Conservation (phyloP, 2,888 invertebrate genomes). For the Caenorhabditis sp. region DNA sequence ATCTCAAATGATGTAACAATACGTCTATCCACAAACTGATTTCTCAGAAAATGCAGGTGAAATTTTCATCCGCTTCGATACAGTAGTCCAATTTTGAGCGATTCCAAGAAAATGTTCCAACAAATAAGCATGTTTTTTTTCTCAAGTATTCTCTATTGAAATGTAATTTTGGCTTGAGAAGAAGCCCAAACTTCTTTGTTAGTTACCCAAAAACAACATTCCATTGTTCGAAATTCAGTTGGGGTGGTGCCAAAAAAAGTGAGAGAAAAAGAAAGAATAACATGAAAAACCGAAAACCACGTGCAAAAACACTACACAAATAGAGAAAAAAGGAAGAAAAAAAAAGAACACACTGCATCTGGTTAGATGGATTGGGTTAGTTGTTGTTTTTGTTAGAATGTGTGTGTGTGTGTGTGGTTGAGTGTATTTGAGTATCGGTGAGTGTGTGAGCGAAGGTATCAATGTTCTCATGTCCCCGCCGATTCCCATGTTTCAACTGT, state of each 20-base stretch:
- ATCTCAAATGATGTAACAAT: too few relatives aligned
- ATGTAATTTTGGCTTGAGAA: too few relatives aligned
- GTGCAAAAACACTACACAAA: background rate
- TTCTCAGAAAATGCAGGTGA: too few relatives aligned
- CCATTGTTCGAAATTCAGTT: background rate
- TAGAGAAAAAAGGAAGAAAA: background rate
- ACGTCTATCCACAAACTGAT: too few relatives aligned
- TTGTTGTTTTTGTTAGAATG: background rate
- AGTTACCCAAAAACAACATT: background rate
- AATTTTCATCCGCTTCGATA: too few relatives aligned
- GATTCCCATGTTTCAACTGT: background rate
- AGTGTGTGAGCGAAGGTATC: background rate
- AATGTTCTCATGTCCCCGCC: too few relatives aligned
- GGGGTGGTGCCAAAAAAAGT: background rate
- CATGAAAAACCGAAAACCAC: conserved; percentile 1
- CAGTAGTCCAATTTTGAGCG: too few relatives aligned
- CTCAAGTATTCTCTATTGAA: too few relatives aligned
- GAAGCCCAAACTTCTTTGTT: background rate
- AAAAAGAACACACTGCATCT: background rate
- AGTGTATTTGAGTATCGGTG: background rate
- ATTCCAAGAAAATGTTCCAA: too few relatives aligned
- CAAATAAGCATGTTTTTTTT: too few relatives aligned
- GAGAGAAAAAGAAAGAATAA: background rate
- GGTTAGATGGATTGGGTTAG: conserved; percentile 1
- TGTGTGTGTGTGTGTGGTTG: background rate